phyloP scores from a whole-genome alignment of 2,888 invertebrate genomes.

The Ferrisia virgata region DNA sequence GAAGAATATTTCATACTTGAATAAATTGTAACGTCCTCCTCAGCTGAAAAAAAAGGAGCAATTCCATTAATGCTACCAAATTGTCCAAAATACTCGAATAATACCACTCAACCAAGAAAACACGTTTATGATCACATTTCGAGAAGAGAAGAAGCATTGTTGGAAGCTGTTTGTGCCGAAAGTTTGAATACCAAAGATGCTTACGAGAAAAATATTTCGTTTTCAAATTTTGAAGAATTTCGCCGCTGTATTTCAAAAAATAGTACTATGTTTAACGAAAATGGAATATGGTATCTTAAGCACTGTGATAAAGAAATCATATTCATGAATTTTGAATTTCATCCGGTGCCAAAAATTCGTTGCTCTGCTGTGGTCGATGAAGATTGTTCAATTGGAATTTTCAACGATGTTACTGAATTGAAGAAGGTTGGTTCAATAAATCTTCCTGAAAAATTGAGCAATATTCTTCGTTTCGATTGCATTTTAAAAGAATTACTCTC shows the following conservation, averaged over 20 bases:
- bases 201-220: neutral
- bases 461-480: neutral
- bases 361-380: neutral
- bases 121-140: neutral
- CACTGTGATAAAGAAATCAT: neutral
- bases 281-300: neutral
- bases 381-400: neutral
- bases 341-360: neutral
- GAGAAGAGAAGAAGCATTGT: neutral
- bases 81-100: neutral
- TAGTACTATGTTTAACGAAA: neutral
- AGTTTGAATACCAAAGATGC: neutral
- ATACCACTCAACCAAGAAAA: neutral
- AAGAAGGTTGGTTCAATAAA: neutral
- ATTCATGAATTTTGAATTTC: neutral
- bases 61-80: neutral
- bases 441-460: neutral
- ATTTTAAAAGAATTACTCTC: too few relatives aligned
- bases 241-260: neutral
- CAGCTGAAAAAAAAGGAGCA: neutral
- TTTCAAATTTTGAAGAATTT: neutral
- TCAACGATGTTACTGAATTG: neutral
- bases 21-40: neutral
- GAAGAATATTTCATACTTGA: neutral
- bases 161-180: neutral